Base-by-base conservation (phyloP, 2,113 vertebrate genomes). In the Embiotoca jacksoni region DNA sequence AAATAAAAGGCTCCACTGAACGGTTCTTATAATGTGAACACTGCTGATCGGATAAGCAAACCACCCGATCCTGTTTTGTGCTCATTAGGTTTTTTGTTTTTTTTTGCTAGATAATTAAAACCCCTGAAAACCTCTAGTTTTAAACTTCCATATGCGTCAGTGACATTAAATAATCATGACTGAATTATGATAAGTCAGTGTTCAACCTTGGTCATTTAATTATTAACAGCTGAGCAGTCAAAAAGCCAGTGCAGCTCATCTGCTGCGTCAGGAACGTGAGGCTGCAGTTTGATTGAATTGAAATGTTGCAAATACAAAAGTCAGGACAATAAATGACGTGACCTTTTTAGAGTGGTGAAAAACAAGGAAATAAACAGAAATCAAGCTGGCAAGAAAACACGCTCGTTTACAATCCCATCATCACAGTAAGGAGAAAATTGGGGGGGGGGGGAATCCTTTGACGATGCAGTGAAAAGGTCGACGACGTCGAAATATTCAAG, bases 11-110 rank as follows among this genome's bases (percentile, higher is more conserved):
- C 33, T 50, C 31, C 23, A 15, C 59, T 39, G 2, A 3, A 5
- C 30, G 55, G 55, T 30, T 11, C 6, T 1, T 37, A 14, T 5
- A 36, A 23, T 9, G 8, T 13, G 4, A 50, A 13, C 13, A 11
- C 36, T 9, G 0, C 14, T 37, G 8, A 56, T 3, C 35, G 11
- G 8, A 64, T 15, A 13, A 44, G 10, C 41, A 30, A 53, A 65
- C 4, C 30, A 62, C 50, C 57, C 23, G 57, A 23, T 61, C 44
- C 7, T 56, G 4, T 10, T 30, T 69, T 31, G 16, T 11, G 10
- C 10, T 46, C 13, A 66, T 5, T 37, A 13, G 50, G 57, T 74
- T 11, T 55, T 77, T 39, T 54, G 57, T 76, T 72, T 75, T 7
- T 23, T 23, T 23, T 23, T 23, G 23, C 23, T 23, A 23, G 23